A percentile compares a stretch with the other conserved stretches of the same genome.
These are phyloP conservation scores for Hyperoplus immaculatus DNA, from an alignment of 2,797 vertebrate species.

Conservation along the genomic window DNA sequence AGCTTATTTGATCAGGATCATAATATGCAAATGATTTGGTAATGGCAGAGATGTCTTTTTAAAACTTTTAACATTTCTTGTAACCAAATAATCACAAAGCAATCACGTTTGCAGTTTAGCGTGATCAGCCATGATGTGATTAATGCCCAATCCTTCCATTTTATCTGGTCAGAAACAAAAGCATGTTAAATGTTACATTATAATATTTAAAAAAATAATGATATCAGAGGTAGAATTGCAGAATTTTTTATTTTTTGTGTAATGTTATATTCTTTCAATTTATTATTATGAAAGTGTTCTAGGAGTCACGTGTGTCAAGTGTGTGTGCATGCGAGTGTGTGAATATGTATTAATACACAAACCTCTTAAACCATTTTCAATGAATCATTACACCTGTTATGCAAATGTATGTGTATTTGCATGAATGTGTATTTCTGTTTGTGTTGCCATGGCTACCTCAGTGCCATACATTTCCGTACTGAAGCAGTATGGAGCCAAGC, in stretches of 20 bases:
- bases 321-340: background rate
- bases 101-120: too few relatives aligned
- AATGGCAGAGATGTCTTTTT: too few relatives aligned
- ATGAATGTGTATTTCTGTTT: background rate
- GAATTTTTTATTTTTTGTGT: background rate
- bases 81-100: too few relatives aligned
- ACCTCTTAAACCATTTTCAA: slow-evolving; percentile 45
- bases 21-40: too few relatives aligned
- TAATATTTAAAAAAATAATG: background rate
- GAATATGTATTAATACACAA: slow-evolving; percentile 23
- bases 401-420: slow-evolving; percentile 37
- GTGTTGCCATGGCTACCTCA: slow-evolving; percentile 58
- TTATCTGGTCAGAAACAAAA: background rate
- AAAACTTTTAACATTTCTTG: too few relatives aligned
- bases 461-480: slow-evolving; percentile 53
- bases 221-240: background rate
- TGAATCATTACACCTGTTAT: slow-evolving; percentile 53
- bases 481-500: too few relatives aligned
- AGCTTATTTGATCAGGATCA: too few relatives aligned
- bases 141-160: too few relatives aligned
- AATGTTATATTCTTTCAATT: background rate
- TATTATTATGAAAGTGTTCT: slow-evolving; percentile 2
- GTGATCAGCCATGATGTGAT: too few relatives aligned
- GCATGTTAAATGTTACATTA: background rate
- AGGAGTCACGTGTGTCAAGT: background rate